Conservation (phyloP, 2,113 vertebrate genomes). For the Rhadina sibilatrix region DNA sequence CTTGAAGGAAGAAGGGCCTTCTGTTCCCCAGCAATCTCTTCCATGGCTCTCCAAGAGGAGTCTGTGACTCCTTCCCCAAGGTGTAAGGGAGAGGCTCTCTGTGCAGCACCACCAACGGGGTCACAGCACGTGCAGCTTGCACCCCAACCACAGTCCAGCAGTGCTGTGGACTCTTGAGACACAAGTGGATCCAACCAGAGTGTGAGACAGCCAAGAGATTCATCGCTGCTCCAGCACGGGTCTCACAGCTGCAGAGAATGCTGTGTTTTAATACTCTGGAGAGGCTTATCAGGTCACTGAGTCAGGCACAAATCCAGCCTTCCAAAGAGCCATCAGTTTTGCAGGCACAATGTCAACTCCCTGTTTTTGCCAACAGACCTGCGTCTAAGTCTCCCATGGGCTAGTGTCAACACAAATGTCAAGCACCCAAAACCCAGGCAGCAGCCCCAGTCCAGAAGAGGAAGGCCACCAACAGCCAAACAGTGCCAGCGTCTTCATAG, state of each 20-base stretch:
- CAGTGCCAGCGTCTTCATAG: accelerated
- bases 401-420: neutral
- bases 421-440: neutral
- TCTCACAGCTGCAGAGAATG: neutral
- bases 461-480: neutral
- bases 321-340: neutral
- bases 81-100: neutral
- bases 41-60: neutral
- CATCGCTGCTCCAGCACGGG: neutral
- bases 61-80: neutral
- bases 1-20: neutral
- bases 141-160: accelerated
- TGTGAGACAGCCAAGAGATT: neutral
- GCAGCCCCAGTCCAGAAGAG: neutral
- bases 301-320: neutral
- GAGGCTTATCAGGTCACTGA: neutral
- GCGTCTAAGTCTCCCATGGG: neutral
- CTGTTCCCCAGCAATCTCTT: neutral
- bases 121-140: neutral
- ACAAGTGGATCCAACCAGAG: accelerated
- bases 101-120: neutral
- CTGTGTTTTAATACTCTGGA: neutral
- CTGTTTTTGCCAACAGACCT: neutral
- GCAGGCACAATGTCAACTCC: neutral
- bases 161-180: accelerated